Evolutionary conservation across 2,797 vertebrate species (phyloP).

Genomic region (Varecia variegata): DNA sequence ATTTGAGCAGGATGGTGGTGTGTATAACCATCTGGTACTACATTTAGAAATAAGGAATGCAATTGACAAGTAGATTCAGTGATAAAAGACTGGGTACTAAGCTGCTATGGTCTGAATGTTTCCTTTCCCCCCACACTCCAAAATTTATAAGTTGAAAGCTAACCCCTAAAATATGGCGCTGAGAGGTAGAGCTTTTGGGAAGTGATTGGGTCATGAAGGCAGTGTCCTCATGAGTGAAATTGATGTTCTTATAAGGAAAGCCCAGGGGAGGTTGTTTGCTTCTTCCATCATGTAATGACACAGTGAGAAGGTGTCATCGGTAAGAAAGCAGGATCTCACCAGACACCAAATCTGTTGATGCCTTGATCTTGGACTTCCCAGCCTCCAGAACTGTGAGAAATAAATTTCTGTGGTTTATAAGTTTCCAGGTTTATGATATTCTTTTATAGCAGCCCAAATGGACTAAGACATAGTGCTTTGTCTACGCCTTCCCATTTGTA

Average conservation of each 20-base stretch:
- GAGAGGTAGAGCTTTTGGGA: background rate
- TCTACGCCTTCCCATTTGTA: background rate
- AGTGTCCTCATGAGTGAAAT: background rate
- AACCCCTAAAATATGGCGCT: background rate
- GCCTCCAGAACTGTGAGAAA: background rate
- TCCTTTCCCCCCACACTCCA: background rate
- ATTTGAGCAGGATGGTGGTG: background rate
- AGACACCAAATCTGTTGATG: background rate
- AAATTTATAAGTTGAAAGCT: background rate
- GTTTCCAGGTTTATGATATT: background rate
- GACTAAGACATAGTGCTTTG: background rate
- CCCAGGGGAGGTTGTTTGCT: background rate
- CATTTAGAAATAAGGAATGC: background rate
- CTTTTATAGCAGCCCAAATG: background rate
- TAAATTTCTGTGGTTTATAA: background rate
- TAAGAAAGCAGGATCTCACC: background rate
- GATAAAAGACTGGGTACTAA: background rate
- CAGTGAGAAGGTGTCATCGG: no score
- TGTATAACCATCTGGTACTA: background rate
- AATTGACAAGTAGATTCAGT: background rate
- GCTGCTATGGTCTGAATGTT: background rate
- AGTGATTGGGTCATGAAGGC: background rate
- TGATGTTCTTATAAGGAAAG: no score
- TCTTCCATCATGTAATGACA: background rate
- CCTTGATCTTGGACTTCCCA: background rate